A percentile compares a stretch with the other conserved stretches of the same genome.
These are phyloP conservation scores for Coptodon rendalli DNA, from an alignment of 2,113 vertebrate species.

Conservation along the genomic window DNA sequence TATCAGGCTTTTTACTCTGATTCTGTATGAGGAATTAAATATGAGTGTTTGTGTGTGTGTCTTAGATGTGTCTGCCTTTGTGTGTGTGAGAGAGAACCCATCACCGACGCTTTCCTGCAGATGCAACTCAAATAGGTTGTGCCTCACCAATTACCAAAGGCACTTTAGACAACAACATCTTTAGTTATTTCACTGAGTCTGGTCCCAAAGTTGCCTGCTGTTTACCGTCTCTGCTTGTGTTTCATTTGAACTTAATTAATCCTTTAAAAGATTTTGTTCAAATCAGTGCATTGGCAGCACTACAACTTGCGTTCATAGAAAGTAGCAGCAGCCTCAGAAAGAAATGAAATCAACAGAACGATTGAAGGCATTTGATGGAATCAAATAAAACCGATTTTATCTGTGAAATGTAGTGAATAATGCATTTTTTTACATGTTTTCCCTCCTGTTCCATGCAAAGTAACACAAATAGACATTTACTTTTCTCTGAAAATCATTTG, in stretches of 20 bases:
- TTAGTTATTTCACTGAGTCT: not conserved
- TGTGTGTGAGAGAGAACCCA: not conserved
- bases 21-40: not conserved
- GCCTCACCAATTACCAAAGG: slow-evolving; percentile 15
- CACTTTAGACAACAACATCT: not conserved
- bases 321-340: not conserved
- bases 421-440: not conserved
- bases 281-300: not conserved
- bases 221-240: not conserved
- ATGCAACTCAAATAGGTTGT: slow-evolving; percentile 21
- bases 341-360: not conserved
- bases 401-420: not conserved
- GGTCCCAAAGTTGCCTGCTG: not conserved
- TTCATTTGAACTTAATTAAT: slow-evolving; percentile 5
- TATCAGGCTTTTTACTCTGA: not conserved
- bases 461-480: not conserved
- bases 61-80: not conserved
- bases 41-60: not conserved
- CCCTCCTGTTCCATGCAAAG: not conserved
- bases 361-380: not conserved
- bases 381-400: not conserved
- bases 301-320: not conserved
- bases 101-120: slow-evolving; percentile 6
- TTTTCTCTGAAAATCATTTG: not conserved
- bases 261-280: not conserved